A percentile compares a stretch with the other conserved stretches of the same genome.
Evolutionary conservation across 2,797 vertebrate species (phyloP).

Genomic region (Macropus fuliginosus): DNA sequence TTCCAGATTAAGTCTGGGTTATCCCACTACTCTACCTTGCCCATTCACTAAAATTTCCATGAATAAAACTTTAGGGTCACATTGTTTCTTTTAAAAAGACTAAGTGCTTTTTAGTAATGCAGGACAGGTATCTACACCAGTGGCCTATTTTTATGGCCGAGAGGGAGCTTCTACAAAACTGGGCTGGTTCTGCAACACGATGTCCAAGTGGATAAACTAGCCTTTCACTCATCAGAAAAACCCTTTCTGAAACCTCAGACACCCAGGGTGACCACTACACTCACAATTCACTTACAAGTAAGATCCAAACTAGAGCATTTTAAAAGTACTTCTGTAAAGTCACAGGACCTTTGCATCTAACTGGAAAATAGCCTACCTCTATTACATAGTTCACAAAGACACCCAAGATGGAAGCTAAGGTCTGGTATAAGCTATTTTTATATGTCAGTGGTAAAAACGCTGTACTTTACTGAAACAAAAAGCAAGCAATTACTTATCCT

Average conservation of each 20-base stretch:
- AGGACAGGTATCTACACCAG: background rate
- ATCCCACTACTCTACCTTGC: background rate
- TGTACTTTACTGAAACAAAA: background rate
- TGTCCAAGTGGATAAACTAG: background rate
- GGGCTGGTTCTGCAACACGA: background rate
- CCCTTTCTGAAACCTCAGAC: background rate
- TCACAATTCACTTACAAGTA: background rate
- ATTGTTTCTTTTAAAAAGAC: background rate
- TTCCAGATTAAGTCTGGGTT: background rate
- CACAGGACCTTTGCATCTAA: background rate
- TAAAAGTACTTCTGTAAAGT: background rate
- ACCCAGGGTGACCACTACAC: background rate
- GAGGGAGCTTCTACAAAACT: background rate
- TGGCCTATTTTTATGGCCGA: background rate
- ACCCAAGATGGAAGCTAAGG: background rate
- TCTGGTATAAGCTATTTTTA: background rate
- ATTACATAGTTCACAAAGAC: background rate
- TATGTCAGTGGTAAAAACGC: background rate
- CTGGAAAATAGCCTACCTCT: background rate
- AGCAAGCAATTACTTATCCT: background rate
- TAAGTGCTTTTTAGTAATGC: background rate
- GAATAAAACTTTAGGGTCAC: background rate
- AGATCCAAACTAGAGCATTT: background rate
- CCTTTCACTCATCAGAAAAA: background rate
- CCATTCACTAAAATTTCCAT: background rate